A percentile compares a stretch with the other conserved stretches of the same genome.
These are phyloP conservation scores for Folsomia manolachei DNA, from an alignment of 2,888 invertebrate genomes.

Conservation along the genomic window DNA sequence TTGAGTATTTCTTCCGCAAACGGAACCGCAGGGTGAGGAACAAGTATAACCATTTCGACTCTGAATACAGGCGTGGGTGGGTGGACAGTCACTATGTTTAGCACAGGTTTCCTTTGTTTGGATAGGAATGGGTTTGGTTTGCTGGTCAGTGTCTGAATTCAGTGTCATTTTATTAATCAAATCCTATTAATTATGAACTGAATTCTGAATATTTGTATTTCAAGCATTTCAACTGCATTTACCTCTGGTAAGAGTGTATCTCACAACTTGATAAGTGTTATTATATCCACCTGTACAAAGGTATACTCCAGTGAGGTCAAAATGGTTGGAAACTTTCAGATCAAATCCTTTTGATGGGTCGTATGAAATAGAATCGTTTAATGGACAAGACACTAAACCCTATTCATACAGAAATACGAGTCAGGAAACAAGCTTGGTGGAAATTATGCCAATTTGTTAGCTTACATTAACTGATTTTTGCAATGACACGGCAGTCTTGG, in stretches of 20 bases:
- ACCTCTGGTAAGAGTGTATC: constrained; percentile 23
- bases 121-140: neutral
- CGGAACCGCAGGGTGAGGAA: constrained; percentile 29
- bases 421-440: neutral
- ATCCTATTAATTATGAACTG: too few species aligned
- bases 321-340: constrained; percentile 31
- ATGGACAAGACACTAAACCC: constrained; percentile 44
- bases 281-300: constrained; percentile 44
- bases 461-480: constrained; percentile 45
- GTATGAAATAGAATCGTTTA: constrained; percentile 46
- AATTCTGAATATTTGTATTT: too few species aligned
- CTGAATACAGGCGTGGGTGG: constrained; percentile 29
- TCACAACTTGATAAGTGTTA: constrained; percentile 35
- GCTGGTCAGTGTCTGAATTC: too few species aligned
- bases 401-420: constrained; percentile 5
- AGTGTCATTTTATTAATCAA: too few species aligned
- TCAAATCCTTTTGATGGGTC: constrained; percentile 42
- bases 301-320: constrained; percentile 37
- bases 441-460: neutral
- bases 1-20: constrained; percentile 61
- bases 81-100: constrained; percentile 29
- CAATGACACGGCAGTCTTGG: constrained; percentile 39
- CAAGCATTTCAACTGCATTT: too few species aligned
- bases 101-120: constrained; percentile 13
- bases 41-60: constrained; percentile 20